Conservation (phyloP, 92 coral and sea anemone species). For the Zoanthus gigantus region DNA sequence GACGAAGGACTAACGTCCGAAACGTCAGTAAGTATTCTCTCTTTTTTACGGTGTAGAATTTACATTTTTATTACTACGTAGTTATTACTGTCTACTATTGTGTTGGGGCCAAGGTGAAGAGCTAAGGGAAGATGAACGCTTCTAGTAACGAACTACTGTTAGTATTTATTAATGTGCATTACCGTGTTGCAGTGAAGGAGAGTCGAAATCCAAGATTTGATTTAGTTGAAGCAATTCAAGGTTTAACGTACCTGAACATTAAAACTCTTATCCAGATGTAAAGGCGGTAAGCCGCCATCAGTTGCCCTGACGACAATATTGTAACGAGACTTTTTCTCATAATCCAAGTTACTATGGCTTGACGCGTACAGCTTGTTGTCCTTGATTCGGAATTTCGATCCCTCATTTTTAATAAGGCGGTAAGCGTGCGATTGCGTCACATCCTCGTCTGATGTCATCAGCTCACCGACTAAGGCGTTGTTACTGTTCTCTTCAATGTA, state of each 20-base stretch:
- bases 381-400: slow-evolving; percentile 71
- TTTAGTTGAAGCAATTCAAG: not conserved
- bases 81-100: no score
- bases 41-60: no score
- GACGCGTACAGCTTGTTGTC: slow-evolving; percentile 70
- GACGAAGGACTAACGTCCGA: no score
- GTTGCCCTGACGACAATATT: slow-evolving; percentile 71
- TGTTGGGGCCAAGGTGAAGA: no score
- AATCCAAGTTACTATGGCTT: slow-evolving; percentile 69
- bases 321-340: slow-evolving; percentile 69
- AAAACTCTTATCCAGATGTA: slow-evolving; percentile 70
- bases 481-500: slow-evolving; percentile 82
- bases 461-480: slow-evolving; percentile 76
- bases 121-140: no score
- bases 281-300: slow-evolving; percentile 79
- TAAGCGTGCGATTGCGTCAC: slow-evolving; percentile 77
- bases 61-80: no score
- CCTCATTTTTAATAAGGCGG: slow-evolving; percentile 69
- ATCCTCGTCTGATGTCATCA: slow-evolving; percentile 85
- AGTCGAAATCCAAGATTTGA: no score
- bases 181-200: no score
- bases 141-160: no score
- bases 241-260: slow-evolving; percentile 68
- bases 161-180: no score
- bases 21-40: no score